A percentile compares a stretch with the other conserved stretches of the same genome.
Conservation (phyloP, 1,140 invertebrate genomes). For the Drosophila murphyi region DNA sequence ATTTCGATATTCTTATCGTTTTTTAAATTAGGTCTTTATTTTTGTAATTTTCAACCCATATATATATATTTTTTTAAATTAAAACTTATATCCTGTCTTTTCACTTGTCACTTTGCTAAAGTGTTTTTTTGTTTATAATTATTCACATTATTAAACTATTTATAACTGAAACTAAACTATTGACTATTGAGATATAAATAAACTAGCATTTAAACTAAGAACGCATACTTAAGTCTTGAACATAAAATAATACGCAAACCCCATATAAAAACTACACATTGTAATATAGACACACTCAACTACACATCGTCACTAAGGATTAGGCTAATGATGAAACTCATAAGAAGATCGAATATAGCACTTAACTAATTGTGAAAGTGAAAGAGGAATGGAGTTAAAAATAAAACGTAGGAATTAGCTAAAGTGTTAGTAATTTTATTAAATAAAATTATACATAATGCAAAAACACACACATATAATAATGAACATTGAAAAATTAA, state of each 20-base stretch:
- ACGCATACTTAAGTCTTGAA: conserved; percentile 67
- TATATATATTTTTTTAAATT: not conserved
- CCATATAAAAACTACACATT: conserved; percentile 53
- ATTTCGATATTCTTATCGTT: conserved; percentile 6
- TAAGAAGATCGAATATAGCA: conserved; percentile 52
- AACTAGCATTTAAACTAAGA: conserved; percentile 70
- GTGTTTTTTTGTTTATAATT: conserved; percentile 65
- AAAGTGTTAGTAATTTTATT: conserved; percentile 83
- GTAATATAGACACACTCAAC: conserved; percentile 71
- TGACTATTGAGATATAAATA: conserved; percentile 81
- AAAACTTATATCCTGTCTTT: conserved; percentile 11
- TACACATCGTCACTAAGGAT: conserved; percentile 57
- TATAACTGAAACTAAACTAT: conserved; percentile 79
- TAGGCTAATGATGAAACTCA: conserved; percentile 66
- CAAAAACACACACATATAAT: conserved; percentile 36
- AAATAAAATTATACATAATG: conserved; percentile 75
- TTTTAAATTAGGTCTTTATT: conserved; percentile 25
- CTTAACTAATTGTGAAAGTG: conserved; percentile 66
- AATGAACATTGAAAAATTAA: conserved; percentile 58
- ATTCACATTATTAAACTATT: conserved; percentile 75
- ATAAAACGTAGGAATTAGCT: conserved; percentile 74
- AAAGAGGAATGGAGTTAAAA: conserved; percentile 30
- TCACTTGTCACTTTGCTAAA: conserved; percentile 10
- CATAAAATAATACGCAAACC: conserved; percentile 49
- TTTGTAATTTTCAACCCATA: conserved; percentile 11